Base-by-base conservation (phyloP, 92 coral and sea anemone species). In the Chrysogorgia sp. region DNA sequence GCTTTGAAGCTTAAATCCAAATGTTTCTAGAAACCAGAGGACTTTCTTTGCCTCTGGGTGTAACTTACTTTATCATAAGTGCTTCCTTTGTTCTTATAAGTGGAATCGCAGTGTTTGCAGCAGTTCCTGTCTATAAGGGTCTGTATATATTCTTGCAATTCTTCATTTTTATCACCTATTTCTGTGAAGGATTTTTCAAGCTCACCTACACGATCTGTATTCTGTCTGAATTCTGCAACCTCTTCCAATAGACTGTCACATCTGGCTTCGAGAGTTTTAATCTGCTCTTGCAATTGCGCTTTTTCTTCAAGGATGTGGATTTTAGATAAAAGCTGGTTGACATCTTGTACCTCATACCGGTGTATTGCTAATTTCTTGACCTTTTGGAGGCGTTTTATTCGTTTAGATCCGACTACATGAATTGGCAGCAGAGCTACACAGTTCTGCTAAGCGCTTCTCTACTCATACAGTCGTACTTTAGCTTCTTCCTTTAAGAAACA, bases 1-100 rank as follows among this genome's bases (percentile, higher is more conserved):
- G 71, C 40, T 35, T 41, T 76, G 72, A 3, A 76, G 57, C 57
- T 76, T 50, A 23, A 76, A 58, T n/a, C 81, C 81, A 60, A 61
- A 77, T 41, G 82, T 34, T n/a, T 77, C 74, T 12, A 79, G 63
- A 40, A 79, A 79, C 83, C 83, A 79, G 20, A 79, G 83, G 28
- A 19, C 33, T 79, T 79, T 65, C 75, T 0, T 63, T 79, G 63
- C 50, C 65, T 63, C 48, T 65, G 83, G 60, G 74, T 77, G 71
- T 35, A 61, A 20, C 82, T 77, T 25, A 63, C 82, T 26, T 41
- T 30, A 22, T 77, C 26, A 25, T 58, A 77, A 13, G 71, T 61
- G 28, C 41, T 10, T 3, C 82, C 82, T 12, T 45, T 77, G 59
- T 77, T 77, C 0, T 21, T 24, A 15, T 35, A 77, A 21, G 48